Conservation (phyloP, 2,888 invertebrate species). For the Caenorhabditis macrosperma region DNA sequence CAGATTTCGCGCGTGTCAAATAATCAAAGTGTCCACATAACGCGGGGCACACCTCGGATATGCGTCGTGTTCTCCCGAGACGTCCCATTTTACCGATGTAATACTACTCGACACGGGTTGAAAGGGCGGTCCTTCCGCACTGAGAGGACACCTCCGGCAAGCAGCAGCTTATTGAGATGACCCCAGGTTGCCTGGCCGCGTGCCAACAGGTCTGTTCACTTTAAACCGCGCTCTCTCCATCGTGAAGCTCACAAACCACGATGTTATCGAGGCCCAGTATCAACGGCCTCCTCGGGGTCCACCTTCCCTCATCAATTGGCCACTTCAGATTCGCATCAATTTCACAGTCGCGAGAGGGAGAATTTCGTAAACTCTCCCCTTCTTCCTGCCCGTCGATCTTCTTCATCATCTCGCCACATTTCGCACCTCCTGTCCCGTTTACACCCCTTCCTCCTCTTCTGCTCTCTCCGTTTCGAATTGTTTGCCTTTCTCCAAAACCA, state of each 20-base stretch:
- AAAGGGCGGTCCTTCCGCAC: neutral
- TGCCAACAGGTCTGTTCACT: conserved; percentile 47
- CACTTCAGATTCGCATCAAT: conserved; percentile 44
- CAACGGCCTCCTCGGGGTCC: conserved; percentile 11
- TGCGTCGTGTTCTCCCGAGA: neutral
- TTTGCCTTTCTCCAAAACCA: conserved; percentile 51
- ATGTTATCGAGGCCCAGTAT: conserved; percentile 44
- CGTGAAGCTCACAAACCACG: conserved; percentile 35
- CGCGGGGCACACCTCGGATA: neutral
- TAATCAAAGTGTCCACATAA: neutral
- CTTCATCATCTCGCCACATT: conserved; percentile 53
- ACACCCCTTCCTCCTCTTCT: conserved; percentile 34
- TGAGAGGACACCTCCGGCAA: neutral
- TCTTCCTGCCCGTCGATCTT: conserved; percentile 16
- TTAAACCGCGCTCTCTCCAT: conserved; percentile 30
- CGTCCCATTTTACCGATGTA: conserved; percentile 1
- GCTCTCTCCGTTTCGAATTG: conserved; percentile 35
- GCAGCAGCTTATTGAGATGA: conserved; percentile 35
- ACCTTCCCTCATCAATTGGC: conserved; percentile 31
- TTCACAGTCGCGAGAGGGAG: conserved; percentile 46
- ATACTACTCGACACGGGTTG: conserved; percentile 8
- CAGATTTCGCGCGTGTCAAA: conserved; percentile 1
- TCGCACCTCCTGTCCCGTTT: conserved; percentile 44
- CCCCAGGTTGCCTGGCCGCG: conserved; percentile 46
- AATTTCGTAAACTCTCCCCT: conserved; percentile 54